These are phyloP conservation scores for Nanorana parkeri DNA, from an alignment of 2,113 vertebrate species.

Conservation along the genomic window DNA sequence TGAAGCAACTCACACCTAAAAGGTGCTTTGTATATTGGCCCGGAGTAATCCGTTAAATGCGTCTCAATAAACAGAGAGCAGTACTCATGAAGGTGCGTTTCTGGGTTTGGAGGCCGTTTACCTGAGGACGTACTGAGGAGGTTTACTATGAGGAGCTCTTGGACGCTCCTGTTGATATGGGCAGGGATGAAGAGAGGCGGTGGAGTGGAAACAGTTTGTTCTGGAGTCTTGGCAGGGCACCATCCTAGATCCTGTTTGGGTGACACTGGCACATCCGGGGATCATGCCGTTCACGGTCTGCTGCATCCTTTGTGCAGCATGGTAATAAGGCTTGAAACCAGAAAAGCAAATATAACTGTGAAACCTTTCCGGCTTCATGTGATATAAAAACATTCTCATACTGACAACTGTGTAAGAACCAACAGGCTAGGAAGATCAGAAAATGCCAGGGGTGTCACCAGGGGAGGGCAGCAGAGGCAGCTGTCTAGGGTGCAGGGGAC, in stretches of 20 bases:
- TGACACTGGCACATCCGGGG: slow-evolving; percentile 17
- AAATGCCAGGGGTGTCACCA: too few species aligned
- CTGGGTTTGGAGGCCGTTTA: not conserved
- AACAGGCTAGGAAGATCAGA: too few species aligned
- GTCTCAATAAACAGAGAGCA: too few species aligned
- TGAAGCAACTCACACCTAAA: too few species aligned
- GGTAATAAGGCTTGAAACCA: too few species aligned
- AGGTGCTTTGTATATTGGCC: too few species aligned
- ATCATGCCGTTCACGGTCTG: not conserved
- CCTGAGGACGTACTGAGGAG: too few species aligned
- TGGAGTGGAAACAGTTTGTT: not conserved
- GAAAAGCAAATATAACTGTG: too few species aligned
- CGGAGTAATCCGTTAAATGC: too few species aligned
- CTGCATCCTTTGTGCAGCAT: not conserved
- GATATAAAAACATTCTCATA: not conserved
- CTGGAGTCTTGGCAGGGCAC: not conserved
- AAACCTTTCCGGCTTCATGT: not conserved
- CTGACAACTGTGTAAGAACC: not conserved
- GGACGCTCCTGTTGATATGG: not conserved
- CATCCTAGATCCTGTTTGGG: slow-evolving; percentile 21
- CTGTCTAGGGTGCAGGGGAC: too few species aligned
- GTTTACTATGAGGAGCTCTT: not conserved
- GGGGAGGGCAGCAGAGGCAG: too few species aligned
- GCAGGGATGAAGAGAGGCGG: not conserved
- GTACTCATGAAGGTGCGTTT: too few species aligned